phyloP scores from a whole-genome alignment of 1,140 invertebrate species.

The Phthorimaea operculella region DNA sequence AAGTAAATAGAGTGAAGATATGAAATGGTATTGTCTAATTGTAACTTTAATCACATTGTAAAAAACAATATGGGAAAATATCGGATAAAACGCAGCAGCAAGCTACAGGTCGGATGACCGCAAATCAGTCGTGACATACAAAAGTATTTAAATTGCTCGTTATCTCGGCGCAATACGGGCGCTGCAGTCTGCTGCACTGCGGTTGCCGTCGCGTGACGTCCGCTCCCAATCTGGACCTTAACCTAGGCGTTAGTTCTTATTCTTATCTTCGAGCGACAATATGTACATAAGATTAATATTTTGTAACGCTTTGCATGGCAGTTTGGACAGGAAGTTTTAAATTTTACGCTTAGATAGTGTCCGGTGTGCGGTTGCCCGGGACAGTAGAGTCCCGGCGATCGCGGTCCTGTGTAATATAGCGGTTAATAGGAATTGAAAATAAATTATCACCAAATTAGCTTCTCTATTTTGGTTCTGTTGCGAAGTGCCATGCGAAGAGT shows the following conservation, averaged over 20 bases:
- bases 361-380: not conserved
- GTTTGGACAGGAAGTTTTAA: slow-evolving; percentile 14
- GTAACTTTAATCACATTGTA: no score
- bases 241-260: slow-evolving; percentile 54
- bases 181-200: no score
- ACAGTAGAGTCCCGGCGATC: not conserved
- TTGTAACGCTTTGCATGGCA: slow-evolving; percentile 53
- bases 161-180: no score
- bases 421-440: slow-evolving; percentile 41
- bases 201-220: no score
- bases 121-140: no score
- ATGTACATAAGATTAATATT: slow-evolving; percentile 69
- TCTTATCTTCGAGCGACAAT: slow-evolving; percentile 68
- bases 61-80: no score
- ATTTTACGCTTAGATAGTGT: slow-evolving; percentile 4
- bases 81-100: no score
- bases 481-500: slow-evolving; percentile 44
- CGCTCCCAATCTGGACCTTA: not conserved
- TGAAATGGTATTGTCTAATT: no score
- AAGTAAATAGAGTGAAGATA: no score
- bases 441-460: slow-evolving; percentile 12
- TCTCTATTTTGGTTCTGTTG: slow-evolving; percentile 14
- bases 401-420: slow-evolving; percentile 33
- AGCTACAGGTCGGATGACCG: no score
- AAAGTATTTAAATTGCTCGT: no score